Evolutionary conservation across 1,140 invertebrate genomes (phyloP).

Genomic region (Araneus ventricosus): DNA sequence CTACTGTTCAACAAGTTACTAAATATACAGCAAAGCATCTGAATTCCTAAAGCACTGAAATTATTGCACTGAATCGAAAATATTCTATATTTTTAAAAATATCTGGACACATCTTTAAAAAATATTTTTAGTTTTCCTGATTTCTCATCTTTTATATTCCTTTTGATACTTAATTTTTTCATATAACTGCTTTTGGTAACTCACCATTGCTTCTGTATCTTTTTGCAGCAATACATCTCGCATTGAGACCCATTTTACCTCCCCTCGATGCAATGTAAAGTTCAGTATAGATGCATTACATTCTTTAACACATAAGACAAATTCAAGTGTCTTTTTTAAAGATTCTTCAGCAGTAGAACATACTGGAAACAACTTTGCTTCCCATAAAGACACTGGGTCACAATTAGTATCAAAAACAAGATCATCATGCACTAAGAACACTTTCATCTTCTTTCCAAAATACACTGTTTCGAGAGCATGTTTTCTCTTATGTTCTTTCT

Average conservation of each 20-base stretch:
- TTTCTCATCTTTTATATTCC: neutral
- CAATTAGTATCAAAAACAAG: constrained; percentile 50
- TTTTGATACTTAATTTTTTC: constrained; percentile 33
- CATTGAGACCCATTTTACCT: constrained; percentile 46
- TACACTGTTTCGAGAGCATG: constrained; percentile 76
- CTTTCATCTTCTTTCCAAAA: constrained; percentile 77
- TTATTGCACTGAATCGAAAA: no score
- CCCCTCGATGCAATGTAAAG: neutral
- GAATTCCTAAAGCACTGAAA: no score
- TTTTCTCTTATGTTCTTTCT: constrained; percentile 77
- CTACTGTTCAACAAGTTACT: no score
- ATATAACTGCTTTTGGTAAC: constrained; percentile 52
- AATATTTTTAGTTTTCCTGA: neutral
- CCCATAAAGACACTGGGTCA: constrained; percentile 78
- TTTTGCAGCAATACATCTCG: constrained; percentile 47
- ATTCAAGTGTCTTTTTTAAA: constrained; percentile 76
- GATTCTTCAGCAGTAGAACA: constrained; percentile 78
- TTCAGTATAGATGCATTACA: neutral
- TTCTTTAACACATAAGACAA: constrained; percentile 21
- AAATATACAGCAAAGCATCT: no score
- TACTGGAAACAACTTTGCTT: constrained; percentile 79
- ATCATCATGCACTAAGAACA: constrained; percentile 16
- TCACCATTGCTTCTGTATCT: constrained; percentile 55
- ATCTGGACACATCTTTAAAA: neutral
- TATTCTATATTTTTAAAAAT: no score